Evolutionary conservation across 2,888 invertebrate species (phyloP).

Genomic region (Eilema caniola): DNA sequence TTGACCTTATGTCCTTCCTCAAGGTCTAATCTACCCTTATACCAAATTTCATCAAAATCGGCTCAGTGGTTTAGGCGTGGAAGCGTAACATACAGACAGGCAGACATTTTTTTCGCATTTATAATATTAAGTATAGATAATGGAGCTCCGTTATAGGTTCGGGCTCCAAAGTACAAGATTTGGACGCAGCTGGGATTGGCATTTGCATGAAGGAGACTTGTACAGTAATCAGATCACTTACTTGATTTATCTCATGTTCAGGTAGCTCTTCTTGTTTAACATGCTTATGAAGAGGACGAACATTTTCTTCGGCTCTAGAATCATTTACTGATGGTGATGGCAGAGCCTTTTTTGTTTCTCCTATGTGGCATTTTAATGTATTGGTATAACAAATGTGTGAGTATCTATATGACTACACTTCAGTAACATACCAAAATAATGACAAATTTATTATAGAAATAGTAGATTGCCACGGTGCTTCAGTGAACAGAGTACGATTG

Average conservation of each 20-base stretch:
- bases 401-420: conserved; percentile 48
- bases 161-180: too few species aligned
- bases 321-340: conserved; percentile 96
- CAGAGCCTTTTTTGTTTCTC: conserved; percentile 94
- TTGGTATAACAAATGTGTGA: background rate
- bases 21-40: too few species aligned
- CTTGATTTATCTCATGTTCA: conserved; percentile 66
- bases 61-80: too few species aligned
- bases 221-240: conserved; percentile 26
- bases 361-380: conserved; percentile 73
- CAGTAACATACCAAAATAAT: background rate
- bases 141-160: too few species aligned
- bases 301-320: conserved; percentile 95
- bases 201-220: background rate
- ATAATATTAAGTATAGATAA: too few species aligned
- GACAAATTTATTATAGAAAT: background rate
- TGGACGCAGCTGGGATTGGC: too few species aligned
- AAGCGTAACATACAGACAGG: too few species aligned
- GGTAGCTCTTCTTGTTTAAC: conserved; percentile 65
- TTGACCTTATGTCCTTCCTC: too few species aligned
- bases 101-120: too few species aligned
- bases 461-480: too few species aligned
- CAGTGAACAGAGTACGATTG: background rate
- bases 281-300: conserved; percentile 83
- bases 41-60: too few species aligned